Percentiles rank a stretch among this genome's conserved stretches.
phyloP scores from a whole-genome alignment of 2,888 invertebrate species.

The Cinara cedri region DNA sequence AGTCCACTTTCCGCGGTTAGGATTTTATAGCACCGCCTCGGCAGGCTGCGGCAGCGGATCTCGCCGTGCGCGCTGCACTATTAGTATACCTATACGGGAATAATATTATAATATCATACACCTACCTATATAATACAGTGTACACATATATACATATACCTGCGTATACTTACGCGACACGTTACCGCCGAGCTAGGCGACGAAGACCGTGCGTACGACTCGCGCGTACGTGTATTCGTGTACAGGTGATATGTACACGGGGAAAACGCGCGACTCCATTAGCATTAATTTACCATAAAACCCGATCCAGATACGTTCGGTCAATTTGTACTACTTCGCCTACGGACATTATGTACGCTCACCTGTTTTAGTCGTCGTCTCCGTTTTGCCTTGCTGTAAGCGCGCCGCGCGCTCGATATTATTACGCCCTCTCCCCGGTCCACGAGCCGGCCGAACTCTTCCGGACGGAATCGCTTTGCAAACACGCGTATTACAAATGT shows the following conservation, averaged over 20 bases:
- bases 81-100: too few species aligned
- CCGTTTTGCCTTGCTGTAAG: background rate
- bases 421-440: too few species aligned
- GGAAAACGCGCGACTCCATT: conserved; percentile 45
- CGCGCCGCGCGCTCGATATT: too few species aligned
- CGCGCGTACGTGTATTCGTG: too few species aligned
- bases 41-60: too few species aligned
- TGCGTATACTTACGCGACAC: conserved; percentile 5
- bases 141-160: background rate
- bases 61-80: too few species aligned
- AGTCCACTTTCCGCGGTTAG: conserved; percentile 29
- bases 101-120: too few species aligned
- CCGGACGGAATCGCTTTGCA: too few species aligned
- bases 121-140: too few species aligned
- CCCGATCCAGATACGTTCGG: conserved; percentile 43
- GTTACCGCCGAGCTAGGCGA: background rate
- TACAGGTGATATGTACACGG: background rate
- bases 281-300: conserved; percentile 52
- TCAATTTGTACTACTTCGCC: conserved; percentile 48
- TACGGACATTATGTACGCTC: background rate
- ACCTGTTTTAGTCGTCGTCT: background rate
- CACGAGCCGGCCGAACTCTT: too few species aligned
- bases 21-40: conserved; percentile 24
- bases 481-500: too few species aligned
- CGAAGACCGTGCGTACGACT: too few species aligned